A percentile compares a stretch with the other conserved stretches of the same genome.
Evolutionary conservation across 1,140 invertebrate genomes (phyloP).

Genomic region (Trichogramma pretiosum): DNA sequence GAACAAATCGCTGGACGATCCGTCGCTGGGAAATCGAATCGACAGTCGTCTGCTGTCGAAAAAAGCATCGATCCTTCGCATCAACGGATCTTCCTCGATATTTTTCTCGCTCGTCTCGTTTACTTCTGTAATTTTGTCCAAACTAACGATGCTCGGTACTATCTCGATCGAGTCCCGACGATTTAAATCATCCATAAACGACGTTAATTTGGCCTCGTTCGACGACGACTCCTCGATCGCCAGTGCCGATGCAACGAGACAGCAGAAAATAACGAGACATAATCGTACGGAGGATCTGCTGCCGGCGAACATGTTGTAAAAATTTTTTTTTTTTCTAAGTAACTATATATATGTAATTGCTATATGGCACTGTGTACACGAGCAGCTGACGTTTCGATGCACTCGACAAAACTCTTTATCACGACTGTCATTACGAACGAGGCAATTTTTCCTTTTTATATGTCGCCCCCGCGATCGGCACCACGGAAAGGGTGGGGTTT

Average conservation of each 20-base stretch:
- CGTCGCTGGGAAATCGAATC: slow-evolving; percentile 33
- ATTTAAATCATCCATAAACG: slow-evolving; percentile 33
- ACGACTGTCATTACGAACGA: too few species aligned
- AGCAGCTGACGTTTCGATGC: too few species aligned
- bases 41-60: slow-evolving; percentile 31
- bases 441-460: too few species aligned
- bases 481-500: too few species aligned
- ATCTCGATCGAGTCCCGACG: slow-evolving; percentile 28
- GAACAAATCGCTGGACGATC: slow-evolving; percentile 35
- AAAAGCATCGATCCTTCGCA: slow-evolving; percentile 36
- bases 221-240: slow-evolving; percentile 11
- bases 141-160: slow-evolving; percentile 32
- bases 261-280: slow-evolving; percentile 23
- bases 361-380: too few species aligned
- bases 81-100: slow-evolving; percentile 26
- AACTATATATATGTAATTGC: too few species aligned
- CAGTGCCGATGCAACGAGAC: slow-evolving; percentile 12
- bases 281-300: slow-evolving; percentile 8
- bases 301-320: too few species aligned
- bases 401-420: too few species aligned
- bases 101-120: slow-evolving; percentile 9
- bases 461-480: too few species aligned
- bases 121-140: slow-evolving; percentile 30
- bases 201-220: slow-evolving; percentile 27
- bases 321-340: too few species aligned